Base-by-base conservation (phyloP, 2,113 vertebrate species). In the Eudyptes chrysolophus region DNA sequence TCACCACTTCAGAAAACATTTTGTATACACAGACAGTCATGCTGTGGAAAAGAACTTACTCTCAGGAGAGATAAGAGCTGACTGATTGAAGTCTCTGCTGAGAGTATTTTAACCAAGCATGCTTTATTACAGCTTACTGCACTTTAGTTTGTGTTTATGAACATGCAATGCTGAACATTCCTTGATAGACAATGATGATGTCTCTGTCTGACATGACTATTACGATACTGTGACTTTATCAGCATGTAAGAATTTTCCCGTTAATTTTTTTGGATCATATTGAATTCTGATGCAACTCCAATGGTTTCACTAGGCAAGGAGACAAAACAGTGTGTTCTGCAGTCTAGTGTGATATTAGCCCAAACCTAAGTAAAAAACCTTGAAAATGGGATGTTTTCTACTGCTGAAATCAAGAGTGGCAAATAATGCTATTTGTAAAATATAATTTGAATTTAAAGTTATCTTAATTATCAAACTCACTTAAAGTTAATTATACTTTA, bases 401-500 rank as follows among this genome's bases (percentile, higher is more conserved):
- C n/a, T 51, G 49, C 26, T 76, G 38, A 76, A 80, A 90, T 70
- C 40, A 80, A 42, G 75, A 21, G 51, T 46, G 17, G 55, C n/a
- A 93, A 92, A 89, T 75, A 42, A 91, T 81, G 32, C 58, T 83
- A 76, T 68, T 90, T 77, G 29, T 76, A 95, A 97, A 93, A 92
- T 87, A 19, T 40, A 87, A 81, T 85, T 75, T 89, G 44, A 95
- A 97, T 93, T 93, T 94, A 93, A 93, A 92, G 74, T 78, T 91
- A 71, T 90, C 93, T 61, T 95, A 94, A 95, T 94, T 94, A 94
- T 94, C 42, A 95, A 94, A 94, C 96, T 97, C 79, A 95, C 77
- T 96, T 95, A 30, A 55, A 94, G 75, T 85, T 97, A 83, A 96
- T 97, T 95, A 27, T 79, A 92, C 52, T 93, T 96, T 92, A 96